Percentiles rank a stretch among this genome's conserved stretches.
phyloP scores from a whole-genome alignment of 2,113 vertebrate genomes.

The Trachemys scripta region DNA sequence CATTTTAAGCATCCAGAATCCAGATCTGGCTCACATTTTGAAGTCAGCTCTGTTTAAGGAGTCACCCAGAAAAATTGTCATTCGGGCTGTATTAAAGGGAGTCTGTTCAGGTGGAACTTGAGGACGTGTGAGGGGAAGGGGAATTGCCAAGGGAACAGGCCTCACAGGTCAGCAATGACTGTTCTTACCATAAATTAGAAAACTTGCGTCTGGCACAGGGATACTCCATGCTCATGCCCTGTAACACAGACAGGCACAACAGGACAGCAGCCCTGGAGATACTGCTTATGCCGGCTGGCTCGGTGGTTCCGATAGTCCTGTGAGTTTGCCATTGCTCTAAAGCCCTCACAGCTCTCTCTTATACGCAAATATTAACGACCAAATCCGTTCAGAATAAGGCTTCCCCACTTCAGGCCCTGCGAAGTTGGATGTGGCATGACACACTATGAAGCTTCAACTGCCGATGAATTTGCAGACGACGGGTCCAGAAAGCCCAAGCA shows the following conservation, averaged over 20 bases:
- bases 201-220: neutral
- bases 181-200: neutral
- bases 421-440: accelerated
- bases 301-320: neutral
- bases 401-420: accelerated
- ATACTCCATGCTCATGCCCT: neutral
- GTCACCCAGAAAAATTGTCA: neutral
- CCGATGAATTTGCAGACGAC: neutral
- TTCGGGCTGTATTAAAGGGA: neutral
- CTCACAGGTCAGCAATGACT: neutral
- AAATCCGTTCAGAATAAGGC: accelerated
- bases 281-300: neutral
- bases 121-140: neutral
- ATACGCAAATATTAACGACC: accelerated
- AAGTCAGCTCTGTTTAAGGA: neutral
- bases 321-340: neutral
- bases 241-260: neutral
- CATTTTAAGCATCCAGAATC: neutral
- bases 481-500: accelerated
- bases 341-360: neutral
- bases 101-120: neutral
- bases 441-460: accelerated
- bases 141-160: neutral
- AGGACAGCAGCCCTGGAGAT: neutral
- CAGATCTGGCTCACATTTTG: neutral